These are phyloP conservation scores for Corynorhinus townsendii DNA, from an alignment of 2,113 vertebrate species.

Conservation along the genomic window DNA sequence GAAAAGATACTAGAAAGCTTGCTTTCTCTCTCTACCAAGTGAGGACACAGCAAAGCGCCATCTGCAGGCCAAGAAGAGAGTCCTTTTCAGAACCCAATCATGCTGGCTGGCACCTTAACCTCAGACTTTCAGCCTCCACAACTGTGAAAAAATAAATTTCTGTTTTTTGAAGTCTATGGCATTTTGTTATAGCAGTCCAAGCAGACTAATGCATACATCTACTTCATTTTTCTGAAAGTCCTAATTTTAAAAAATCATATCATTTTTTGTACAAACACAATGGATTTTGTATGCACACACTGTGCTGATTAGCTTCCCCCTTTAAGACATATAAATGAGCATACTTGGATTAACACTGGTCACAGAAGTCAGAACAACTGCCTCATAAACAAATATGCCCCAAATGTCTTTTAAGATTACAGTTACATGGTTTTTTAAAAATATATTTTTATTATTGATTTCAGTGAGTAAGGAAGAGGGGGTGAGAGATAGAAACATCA, in stretches of 20 bases:
- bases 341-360: background rate
- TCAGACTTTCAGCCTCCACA: background rate
- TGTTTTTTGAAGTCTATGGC: background rate
- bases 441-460: too few relatives aligned
- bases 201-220: background rate
- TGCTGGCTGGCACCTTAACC: background rate
- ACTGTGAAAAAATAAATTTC: background rate
- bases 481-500: too few relatives aligned
- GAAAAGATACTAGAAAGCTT: background rate
- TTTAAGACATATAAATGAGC: slow-evolving; percentile 9
- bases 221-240: background rate
- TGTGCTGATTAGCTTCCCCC: background rate
- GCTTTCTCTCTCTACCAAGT: background rate
- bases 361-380: background rate
- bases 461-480: too few relatives aligned
- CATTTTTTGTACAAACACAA: background rate
- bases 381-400: background rate
- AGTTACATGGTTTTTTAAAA: background rate
- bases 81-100: background rate
- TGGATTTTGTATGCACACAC: background rate
- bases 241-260: background rate
- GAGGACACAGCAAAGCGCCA: background rate
- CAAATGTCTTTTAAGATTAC: background rate
- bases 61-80: background rate
- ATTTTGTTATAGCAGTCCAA: background rate